phyloP scores from a whole-genome alignment of 2,113 vertebrate species.

The Malurus alboscapulatus region DNA sequence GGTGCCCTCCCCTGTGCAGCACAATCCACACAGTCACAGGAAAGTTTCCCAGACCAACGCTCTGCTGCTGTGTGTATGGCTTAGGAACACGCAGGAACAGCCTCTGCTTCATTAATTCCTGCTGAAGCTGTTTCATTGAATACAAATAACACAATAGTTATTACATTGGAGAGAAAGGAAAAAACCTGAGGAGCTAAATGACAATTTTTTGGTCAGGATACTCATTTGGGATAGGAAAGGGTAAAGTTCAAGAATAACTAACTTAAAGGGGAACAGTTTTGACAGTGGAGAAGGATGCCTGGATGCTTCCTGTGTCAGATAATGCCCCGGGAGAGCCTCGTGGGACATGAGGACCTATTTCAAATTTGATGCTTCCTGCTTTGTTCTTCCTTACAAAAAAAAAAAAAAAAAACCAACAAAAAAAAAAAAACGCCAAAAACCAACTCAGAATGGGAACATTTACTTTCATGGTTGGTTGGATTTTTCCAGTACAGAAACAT shows the following conservation, averaged over 20 bases:
- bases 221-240: neutral
- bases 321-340: neutral
- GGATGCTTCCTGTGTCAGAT: neutral
- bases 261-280: neutral
- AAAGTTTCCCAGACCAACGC: neutral
- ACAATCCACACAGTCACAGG: neutral
- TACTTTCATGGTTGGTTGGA: neutral
- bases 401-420: neutral
- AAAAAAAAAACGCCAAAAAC: neutral
- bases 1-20: rapidly evolving
- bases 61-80: rapidly evolving
- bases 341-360: neutral
- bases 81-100: neutral
- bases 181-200: neutral
- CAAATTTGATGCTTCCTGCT: neutral
- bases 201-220: neutral
- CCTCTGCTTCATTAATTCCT: neutral
- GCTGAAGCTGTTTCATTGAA: neutral
- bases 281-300: neutral
- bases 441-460: neutral
- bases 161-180: neutral
- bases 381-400: neutral
- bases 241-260: neutral
- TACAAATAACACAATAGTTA: neutral
- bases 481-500: constrained; percentile 6